A percentile compares a stretch with the other conserved stretches of the same genome.
phyloP scores from a whole-genome alignment of 1,140 invertebrate genomes.

The Nasonia vitripennis region DNA sequence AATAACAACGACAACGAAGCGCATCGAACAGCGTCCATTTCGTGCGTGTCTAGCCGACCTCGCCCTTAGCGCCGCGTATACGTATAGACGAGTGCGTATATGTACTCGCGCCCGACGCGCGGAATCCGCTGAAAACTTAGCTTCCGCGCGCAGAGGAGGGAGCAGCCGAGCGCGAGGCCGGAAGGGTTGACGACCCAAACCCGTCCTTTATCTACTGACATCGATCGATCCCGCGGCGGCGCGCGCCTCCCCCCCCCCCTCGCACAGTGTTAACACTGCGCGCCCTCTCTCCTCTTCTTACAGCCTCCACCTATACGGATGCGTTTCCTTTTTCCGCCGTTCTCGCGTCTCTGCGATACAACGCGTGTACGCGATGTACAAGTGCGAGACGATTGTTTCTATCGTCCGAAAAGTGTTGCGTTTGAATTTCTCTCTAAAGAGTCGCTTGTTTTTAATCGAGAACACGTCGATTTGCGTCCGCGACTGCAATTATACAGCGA shows the following conservation, averaged over 20 bases:
- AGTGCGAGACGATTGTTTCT: not conserved
- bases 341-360: not conserved
- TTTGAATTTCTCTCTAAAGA: not conserved
- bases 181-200: slow-evolving; percentile 42
- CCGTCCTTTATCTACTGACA: slow-evolving; percentile 41
- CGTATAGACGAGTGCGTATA: not conserved
- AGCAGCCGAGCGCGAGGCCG: slow-evolving; percentile 11
- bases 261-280: not conserved
- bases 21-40: not conserved
- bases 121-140: slow-evolving; percentile 23
- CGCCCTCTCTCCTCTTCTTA: not conserved
- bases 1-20: not conserved
- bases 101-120: not conserved
- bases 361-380: not conserved
- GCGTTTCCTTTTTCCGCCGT: not conserved
- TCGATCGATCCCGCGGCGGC: slow-evolving; percentile 28
- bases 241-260: not conserved
- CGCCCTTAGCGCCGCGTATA: not conserved
- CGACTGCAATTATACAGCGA: not conserved
- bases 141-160: slow-evolving; percentile 28
- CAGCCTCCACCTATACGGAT: not conserved
- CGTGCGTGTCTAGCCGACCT: slow-evolving; percentile 5
- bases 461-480: not conserved
- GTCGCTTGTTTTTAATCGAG: not conserved
- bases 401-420: not conserved